Evolutionary conservation across 2,113 vertebrate genomes (phyloP).

Genomic region (Myanophis thanlyinensis): DNA sequence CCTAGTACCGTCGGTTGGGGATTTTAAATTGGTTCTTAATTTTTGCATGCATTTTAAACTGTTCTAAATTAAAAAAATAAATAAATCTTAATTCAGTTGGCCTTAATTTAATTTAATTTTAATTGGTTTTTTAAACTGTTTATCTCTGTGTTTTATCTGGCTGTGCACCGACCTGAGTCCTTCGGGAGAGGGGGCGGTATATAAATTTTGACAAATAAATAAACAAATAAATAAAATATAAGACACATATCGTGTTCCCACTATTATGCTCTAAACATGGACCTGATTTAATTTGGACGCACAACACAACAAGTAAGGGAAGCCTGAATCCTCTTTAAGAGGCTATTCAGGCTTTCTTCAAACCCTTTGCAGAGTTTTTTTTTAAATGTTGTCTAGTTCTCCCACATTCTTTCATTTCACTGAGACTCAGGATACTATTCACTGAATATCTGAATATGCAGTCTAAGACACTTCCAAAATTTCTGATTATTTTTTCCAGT

Average conservation of each 20-base stretch:
- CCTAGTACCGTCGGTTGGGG: too few species aligned
- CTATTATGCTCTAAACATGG: not conserved
- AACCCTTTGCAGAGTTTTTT: not conserved
- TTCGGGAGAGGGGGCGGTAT: too few species aligned
- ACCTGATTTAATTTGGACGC: not conserved
- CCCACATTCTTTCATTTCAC: not conserved
- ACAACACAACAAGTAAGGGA: not conserved
- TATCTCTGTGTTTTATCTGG: too few species aligned
- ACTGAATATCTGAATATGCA: not conserved
- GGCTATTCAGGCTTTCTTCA: not conserved
- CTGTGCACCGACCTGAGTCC: too few species aligned
- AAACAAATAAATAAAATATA: too few species aligned
- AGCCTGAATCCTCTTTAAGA: not conserved
- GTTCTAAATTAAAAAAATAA: too few species aligned
- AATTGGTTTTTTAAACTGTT: too few species aligned
- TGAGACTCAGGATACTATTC: not conserved
- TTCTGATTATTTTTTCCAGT: not conserved
- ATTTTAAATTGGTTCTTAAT: too few species aligned
- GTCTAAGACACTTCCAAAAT: not conserved
- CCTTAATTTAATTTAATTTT: too few species aligned
- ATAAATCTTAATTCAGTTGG: too few species aligned
- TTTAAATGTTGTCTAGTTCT: not conserved
- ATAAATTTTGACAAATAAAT: too few species aligned
- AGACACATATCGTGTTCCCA: not conserved
- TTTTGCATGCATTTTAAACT: too few species aligned